phyloP scores from a whole-genome alignment of 2,113 vertebrate genomes.

The Melanotaenia duboulayi region DNA sequence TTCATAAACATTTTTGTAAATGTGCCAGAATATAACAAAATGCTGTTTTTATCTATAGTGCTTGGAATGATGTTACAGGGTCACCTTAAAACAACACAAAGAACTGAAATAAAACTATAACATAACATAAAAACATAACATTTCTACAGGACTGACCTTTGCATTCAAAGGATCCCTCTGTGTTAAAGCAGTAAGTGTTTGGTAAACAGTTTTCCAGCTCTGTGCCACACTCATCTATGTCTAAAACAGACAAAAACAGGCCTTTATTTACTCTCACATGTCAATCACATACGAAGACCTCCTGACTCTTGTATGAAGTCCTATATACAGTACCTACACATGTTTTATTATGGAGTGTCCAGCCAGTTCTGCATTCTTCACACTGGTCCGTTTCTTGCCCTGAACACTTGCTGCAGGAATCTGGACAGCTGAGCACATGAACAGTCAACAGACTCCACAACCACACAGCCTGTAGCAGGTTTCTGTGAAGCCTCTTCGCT shows the following conservation, averaged over 20 bases:
- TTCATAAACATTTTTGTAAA: too few relatives aligned
- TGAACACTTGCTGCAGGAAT: constrained; percentile 86
- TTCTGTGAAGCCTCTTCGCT: constrained; percentile 24
- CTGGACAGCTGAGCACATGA: constrained; percentile 64
- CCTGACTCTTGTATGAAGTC: not conserved
- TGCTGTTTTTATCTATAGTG: too few relatives aligned
- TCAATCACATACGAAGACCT: not conserved
- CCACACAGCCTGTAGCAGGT: constrained; percentile 52
- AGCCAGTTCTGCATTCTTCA: constrained; percentile 89
- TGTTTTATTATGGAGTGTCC: constrained; percentile 88
- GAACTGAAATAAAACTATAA: too few relatives aligned
- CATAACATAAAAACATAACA: too few relatives aligned
- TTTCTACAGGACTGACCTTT: constrained; percentile 81
- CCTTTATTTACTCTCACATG: not conserved
- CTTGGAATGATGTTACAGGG: too few relatives aligned
- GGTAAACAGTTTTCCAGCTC: constrained; percentile 85
- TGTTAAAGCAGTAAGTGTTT: constrained; percentile 92
- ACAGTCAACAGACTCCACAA: constrained; percentile 46
- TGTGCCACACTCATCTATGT: constrained; percentile 92
- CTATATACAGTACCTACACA: constrained; percentile 86
- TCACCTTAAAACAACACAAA: too few relatives aligned
- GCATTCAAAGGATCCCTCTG: constrained; percentile 91
- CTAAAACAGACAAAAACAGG: constrained; percentile 72
- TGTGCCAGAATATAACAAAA: too few relatives aligned
- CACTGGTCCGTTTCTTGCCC: constrained; percentile 87